Percentiles rank a stretch among this genome's conserved stretches.
Evolutionary conservation across 2,113 vertebrate genomes (phyloP).

Genomic region (Engystomops pustulosus): DNA sequence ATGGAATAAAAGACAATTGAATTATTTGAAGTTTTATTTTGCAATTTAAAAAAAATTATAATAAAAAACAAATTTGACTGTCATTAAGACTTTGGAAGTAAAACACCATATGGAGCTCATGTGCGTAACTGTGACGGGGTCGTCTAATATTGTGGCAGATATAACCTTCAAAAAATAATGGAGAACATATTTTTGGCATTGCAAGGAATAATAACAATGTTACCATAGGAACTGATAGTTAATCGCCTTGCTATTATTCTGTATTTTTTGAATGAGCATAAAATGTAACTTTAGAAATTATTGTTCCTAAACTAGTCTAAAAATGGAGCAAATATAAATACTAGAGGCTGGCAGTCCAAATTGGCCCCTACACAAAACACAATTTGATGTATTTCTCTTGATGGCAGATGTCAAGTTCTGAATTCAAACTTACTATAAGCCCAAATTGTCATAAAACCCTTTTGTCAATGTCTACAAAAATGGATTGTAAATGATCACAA

Average conservation of each 20-base stretch:
- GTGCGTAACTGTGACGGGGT: not conserved
- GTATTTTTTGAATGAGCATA: not conserved
- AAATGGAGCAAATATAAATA: not conserved
- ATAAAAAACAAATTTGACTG: not conserved
- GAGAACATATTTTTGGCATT: constrained; percentile 2
- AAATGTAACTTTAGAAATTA: not conserved
- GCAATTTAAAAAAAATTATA: not conserved
- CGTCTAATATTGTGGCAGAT: not conserved
- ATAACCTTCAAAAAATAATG: not conserved
- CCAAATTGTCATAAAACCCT: too few relatives aligned
- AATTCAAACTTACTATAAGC: too few relatives aligned
- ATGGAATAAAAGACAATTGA: too few relatives aligned
- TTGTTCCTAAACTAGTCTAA: not conserved
- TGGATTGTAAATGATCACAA: too few relatives aligned
- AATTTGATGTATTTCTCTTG: too few relatives aligned
- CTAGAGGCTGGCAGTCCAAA: not conserved
- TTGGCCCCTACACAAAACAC: too few relatives aligned
- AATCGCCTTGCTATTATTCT: not conserved
- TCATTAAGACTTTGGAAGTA: not conserved
- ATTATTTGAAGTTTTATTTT: not conserved
- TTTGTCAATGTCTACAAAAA: too few relatives aligned
- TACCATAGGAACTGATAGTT: not conserved
- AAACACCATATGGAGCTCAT: not conserved
- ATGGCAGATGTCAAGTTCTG: too few relatives aligned
- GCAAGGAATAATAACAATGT: not conserved